phyloP scores from a whole-genome alignment of 2,888 invertebrate species.

The Chrysolina haemoptera region DNA sequence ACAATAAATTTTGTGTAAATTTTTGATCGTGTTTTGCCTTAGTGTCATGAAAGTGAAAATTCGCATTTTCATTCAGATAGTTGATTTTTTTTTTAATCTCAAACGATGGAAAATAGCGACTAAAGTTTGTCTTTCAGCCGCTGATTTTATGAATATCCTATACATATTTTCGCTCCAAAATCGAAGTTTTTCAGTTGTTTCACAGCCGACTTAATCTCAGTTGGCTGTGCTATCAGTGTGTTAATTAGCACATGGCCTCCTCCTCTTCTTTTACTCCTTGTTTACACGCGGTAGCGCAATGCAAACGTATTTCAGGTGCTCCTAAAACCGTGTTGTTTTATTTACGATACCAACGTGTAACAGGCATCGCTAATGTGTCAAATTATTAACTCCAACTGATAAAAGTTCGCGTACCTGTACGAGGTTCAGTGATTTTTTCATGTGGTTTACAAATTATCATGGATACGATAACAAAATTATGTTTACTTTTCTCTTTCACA shows the following conservation, averaged over 20 bases:
- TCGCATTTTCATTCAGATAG: no score
- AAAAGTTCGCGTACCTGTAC: neutral
- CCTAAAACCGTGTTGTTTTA: neutral
- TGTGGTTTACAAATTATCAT: neutral
- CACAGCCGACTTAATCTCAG: no score
- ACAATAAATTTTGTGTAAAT: no score
- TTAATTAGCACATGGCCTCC: neutral
- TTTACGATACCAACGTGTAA: neutral
- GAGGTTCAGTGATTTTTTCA: neutral
- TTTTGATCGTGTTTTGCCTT: no score
- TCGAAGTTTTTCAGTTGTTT: no score
- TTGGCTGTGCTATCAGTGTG: no score
- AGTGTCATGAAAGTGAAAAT: no score
- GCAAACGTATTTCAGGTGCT: neutral
- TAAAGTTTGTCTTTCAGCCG: no score
- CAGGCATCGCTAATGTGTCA: neutral
- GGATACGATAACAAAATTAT: neutral
- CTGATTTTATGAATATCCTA: no score
- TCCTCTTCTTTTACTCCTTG: conserved; percentile 1
- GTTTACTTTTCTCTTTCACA: neutral
- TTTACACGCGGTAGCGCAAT: neutral
- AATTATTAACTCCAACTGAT: neutral
- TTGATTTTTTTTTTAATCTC: no score
- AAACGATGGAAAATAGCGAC: no score
- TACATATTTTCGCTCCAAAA: no score